Evolutionary conservation across 2,888 invertebrate genomes (phyloP), one percentile per base, ranked within the genome.

Genomic region (Archips crataeganus): DNA sequence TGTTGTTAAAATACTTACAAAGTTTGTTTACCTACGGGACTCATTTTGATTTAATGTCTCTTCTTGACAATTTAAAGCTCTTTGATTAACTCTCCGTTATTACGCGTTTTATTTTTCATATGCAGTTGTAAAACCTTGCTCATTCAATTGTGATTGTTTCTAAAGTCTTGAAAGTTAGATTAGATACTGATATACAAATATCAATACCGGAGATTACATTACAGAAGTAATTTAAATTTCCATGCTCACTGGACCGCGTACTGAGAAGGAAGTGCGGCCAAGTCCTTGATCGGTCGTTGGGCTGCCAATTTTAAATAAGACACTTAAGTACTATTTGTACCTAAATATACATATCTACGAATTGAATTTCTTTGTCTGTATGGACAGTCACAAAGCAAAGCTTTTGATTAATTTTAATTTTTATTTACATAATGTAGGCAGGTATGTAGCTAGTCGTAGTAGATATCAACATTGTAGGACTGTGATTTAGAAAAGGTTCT

Each of bases 251-350:
- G 63, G 68, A 73, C 73, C 73, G 72, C 34, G 15, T 36, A 59
- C 36, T 42, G 45, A 62, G 49, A 49, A 71, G 72, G 68, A 68
- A 73, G 72, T 68, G 23, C 49, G 68, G 39, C 15, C 39, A 36
- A 47, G 64, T 63, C 73, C 73, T 73, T 73, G 73, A 60, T 68
- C 63, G 42, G 72, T 60, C 67, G 51, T 49, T 59, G 49, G 47
- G 36, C 47, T 63, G 63, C 59, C 63, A 42, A 73, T 69, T 68
- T 57, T 42, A 64, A 68, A 69, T 69, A 64, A 32, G 63, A 51
- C 73, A 68, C 73, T 13, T 63, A 63, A 49, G 36, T 45, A 62
- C 62, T 45, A 51, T 42, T 23, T 49, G 51, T 65, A 66, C n/a
- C 34, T 71, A 23, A 62, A 49, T 23, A 51, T 71, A 23, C 54